Base-by-base conservation (phyloP, 2,888 invertebrate genomes). In the Spilosoma lubricipeda region DNA sequence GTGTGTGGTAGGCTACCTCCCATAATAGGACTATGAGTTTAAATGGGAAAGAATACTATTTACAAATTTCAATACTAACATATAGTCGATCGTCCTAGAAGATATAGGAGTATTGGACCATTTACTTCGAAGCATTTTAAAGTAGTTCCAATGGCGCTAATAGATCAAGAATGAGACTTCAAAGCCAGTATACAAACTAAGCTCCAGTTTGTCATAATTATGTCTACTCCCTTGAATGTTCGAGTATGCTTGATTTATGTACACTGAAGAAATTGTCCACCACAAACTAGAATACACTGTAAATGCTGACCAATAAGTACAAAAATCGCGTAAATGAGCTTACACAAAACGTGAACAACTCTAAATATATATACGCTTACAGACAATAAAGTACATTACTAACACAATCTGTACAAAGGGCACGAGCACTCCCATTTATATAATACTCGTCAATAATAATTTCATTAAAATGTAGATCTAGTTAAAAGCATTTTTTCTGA, bases 401-500 rank as follows among this genome's bases (percentile, higher is more conserved):
- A 86, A 90, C 91, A 88, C 92, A 94, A 94, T 94, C 94, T 89
- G 87, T 76, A 90, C 92, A 91, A 93, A 88, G 83, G 84, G 78
- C 78, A 72, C 89, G 88, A 89, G 90, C 82, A 86, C 90, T 88
- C 87, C 90, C 92, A 92, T 93, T 93, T 93, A 93, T 93, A 92
- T 94, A 94, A 95, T 94, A 92, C 93, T 94, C 92, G 94, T 95
- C 95, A 95, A 95, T 95, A 95, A 95, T 95, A 95, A 95, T 95
- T 95, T 95, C 95, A 95, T 95, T 94, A 95, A 95, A 95, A 95
- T 95, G 95, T 95, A 95, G 95, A 95, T 95, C 94, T 95, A 95
- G 95, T 95, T 95, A 95, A 95, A 95, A 95, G 95, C 95, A 95
- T 95, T 95, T 95, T 95, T 95, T 95, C 94, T 95, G 95, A 95